Evolutionary conservation across 2,888 invertebrate genomes (phyloP), one percentile per base, ranked within the genome.

Genomic region (Epinotia brunnichana): DNA sequence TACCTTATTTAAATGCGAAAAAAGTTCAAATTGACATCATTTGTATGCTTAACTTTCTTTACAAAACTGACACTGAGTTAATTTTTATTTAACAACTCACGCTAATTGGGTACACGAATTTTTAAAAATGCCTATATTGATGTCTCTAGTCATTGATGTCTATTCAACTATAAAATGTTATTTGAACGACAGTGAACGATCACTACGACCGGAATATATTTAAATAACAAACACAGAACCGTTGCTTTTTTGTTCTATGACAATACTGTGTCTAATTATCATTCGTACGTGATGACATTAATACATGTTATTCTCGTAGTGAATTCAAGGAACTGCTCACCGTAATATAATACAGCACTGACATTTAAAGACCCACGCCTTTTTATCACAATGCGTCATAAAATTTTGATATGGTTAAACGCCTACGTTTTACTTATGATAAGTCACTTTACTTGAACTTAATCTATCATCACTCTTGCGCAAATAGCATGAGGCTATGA

Each of bases 401-500:
- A 69, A 63, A 48, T 57, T 69, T 63, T 73, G 62, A 63, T 73
- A 69, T 71, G 67, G 63, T 59, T 63, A 73, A 69, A 68, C 73
- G 57, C 73, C 73, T 63, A 73, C 73, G 44, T 69, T 59, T 59
- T n/a, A n/a, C 17, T 48, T 59, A 57, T 69, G 68, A 59, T 63
- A 63, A 63, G 68, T 62, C 62, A 63, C 68, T 68, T 61, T 53
- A 67, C 66, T 67, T 62, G 70, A 60, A 48, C 60, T 60, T 71
- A 61, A 71, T 71, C 67, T 67, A 56, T 71, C 71, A 71, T 71
- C 67, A 71, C 66, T 71, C 64, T 71, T 67, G 21, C 71, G 66
- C 35, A 61, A 67, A 67, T 48, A 53, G 5, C 51, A 41, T 54
- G 17, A 60, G 17, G 41, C 66, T n/a, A n/a, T n/a, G n/a, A n/a